Base-by-base conservation (phyloP, 1,140 invertebrate species). In the fruit fly (Drosophila melanogaster) region DNA sequence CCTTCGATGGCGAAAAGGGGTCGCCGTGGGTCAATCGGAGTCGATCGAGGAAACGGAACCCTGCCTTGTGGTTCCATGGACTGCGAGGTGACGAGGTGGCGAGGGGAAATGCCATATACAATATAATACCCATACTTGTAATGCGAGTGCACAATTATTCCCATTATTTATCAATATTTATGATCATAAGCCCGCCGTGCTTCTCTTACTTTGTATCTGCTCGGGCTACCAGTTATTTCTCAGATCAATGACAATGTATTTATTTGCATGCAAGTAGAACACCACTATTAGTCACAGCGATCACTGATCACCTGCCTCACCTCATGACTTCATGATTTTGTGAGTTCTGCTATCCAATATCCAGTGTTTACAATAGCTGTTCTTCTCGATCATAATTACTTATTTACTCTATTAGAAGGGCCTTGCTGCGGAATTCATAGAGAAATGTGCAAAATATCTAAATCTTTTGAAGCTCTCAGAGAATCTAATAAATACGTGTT, bases 121-220 rank as follows among this genome's bases (percentile, higher is more conserved):
- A 17, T n/a, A 6, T 12, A 17, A 35, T 35, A 35, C 22, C 14
- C 12, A 3, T 38, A 11, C 15, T 7, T 22, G n/a, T 54, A 60
- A 40, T 61, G 24, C 26, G n/a, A 55, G 37, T 58, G 30, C 15
- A n/a, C 5, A n/a, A 15, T 3, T 26, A 0, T 14, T n/a, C 15
- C 58, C 40, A 58, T 58, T 58, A 62, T 24, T 33, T 59, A 62
- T 59, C 0, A 33, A 62, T 62, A 62, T 62, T 62, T 62, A 62
- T 59, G 54, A 62, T 35, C n/a, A 12, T 19, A 17, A 19, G n/a
- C 26, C 3, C 7, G 44, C 26, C 49, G 15, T 60, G 49, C 15
- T 14, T 19, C 35, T n/a, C 8, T 41, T 62, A 62, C 59, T 58
- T 61, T 58, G 59, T 41, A 41, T 22, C 15, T 0, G 15, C 14